These are phyloP conservation scores for Eclectus roratus DNA, from an alignment of 2,113 vertebrate genomes.

Conservation along the genomic window DNA sequence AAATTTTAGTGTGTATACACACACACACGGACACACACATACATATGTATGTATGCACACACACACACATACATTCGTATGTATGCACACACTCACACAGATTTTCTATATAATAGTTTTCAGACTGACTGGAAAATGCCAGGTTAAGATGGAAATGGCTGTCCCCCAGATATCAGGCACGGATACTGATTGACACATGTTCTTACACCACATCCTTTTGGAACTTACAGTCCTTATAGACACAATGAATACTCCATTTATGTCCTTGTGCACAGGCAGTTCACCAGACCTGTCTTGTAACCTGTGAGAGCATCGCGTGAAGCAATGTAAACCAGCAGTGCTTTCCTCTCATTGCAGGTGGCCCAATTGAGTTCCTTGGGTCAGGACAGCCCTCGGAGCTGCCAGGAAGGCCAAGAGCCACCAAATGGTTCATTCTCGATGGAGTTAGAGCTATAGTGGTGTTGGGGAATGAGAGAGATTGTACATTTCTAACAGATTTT, in stretches of 20 bases:
- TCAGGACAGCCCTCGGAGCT: background rate
- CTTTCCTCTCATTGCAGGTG: background rate
- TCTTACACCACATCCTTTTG: background rate
- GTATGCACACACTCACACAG: background rate
- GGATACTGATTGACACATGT: background rate
- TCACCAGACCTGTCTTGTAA: background rate
- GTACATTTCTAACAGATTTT: background rate
- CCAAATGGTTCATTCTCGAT: background rate
- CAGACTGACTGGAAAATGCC: background rate
- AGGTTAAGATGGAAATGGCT: background rate
- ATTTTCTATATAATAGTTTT: background rate
- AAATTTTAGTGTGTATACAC: background rate
- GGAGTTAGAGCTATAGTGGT: background rate
- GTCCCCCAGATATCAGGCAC: background rate
- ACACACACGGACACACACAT: background rate
- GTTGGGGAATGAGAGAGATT: background rate
- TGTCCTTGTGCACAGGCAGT: background rate
- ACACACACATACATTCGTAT: background rate
- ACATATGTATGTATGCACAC: accelerated
- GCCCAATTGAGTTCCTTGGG: background rate
- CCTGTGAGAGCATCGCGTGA: background rate
- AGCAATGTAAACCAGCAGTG: background rate
- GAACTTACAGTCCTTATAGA: background rate
- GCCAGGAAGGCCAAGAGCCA: background rate
- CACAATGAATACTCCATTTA: background rate